Evolutionary conservation across 30 jellyfish, hydroid and myxozoan species (phyloP).

Genomic region (Turritopsis rubra): DNA sequence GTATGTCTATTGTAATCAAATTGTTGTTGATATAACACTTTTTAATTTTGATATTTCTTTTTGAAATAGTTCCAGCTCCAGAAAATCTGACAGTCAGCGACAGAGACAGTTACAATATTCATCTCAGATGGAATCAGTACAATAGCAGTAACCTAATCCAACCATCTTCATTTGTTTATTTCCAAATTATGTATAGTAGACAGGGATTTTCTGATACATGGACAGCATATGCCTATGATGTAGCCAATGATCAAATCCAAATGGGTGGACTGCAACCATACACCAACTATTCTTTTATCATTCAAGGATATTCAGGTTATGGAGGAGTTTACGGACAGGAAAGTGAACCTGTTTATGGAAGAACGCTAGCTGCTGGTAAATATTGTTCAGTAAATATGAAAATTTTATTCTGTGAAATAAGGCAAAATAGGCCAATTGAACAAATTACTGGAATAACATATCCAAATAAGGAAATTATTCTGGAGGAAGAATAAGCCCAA

Average conservation of each 20-base stretch:
- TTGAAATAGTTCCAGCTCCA: neutral
- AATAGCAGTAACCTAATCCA: neutral
- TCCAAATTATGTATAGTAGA: neutral
- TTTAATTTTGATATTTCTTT: too few species aligned
- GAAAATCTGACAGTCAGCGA: neutral
- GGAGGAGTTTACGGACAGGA: neutral
- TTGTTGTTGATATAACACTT: too few species aligned
- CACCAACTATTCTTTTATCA: neutral
- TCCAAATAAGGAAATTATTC: too few species aligned
- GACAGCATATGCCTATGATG: too few species aligned
- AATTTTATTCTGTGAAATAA: too few species aligned
- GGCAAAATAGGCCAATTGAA: too few species aligned
- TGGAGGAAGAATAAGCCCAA: too few species aligned
- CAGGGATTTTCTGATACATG: neutral
- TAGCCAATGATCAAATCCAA: too few species aligned
- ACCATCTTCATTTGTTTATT: neutral
- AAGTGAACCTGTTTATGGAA: neutral
- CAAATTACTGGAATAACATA: too few species aligned
- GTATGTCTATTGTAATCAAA: too few species aligned
- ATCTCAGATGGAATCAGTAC: neutral
- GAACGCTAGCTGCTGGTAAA: neutral
- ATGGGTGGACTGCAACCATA: neutral
- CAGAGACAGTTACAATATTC: neutral
- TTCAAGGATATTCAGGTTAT: neutral
- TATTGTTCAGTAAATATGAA: too few species aligned